phyloP scores from a whole-genome alignment of 1,140 invertebrate species.

The Temnothorax longispinosus region DNA sequence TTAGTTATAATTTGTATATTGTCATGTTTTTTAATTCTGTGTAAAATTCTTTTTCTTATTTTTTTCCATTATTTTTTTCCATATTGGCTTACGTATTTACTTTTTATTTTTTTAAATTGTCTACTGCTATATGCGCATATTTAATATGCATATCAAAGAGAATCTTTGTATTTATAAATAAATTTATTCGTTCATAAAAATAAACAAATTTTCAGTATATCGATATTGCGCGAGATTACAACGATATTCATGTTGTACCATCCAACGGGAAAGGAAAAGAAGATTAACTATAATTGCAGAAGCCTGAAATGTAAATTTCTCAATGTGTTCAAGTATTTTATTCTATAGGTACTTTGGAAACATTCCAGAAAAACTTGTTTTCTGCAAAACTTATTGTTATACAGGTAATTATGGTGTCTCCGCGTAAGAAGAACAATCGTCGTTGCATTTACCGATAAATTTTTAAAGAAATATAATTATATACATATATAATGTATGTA shows the following conservation, averaged over 20 bases:
- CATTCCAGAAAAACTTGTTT: conserved; percentile 45
- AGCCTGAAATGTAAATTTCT: conserved; percentile 5
- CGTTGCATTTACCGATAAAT: conserved; percentile 33
- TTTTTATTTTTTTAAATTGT: not conserved
- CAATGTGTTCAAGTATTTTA: conserved; percentile 48
- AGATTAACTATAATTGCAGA: conserved; percentile 36
- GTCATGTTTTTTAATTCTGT: not conserved
- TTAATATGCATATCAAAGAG: not conserved
- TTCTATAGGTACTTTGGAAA: conserved; percentile 33
- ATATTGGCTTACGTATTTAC: not conserved
- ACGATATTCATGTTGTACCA: conserved; percentile 59
- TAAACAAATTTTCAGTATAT: conserved; percentile 85
- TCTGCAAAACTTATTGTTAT: not conserved
- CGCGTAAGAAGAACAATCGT: conserved; percentile 1
- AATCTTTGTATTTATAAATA: not conserved
- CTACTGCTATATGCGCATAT: not conserved
- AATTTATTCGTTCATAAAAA: not conserved
- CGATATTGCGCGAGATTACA: conserved; percentile 88
- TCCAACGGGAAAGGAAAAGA: conserved; percentile 59
- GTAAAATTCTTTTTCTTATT: conserved; percentile 5
- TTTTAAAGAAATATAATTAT: conserved; percentile 48
- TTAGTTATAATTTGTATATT: not conserved
- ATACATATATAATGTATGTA: conserved; percentile 15
- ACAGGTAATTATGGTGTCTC: not conserved
- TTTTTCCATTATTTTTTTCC: not conserved